Evolutionary conservation across 2,888 invertebrate species (phyloP), one percentile per base, ranked within the genome.

Genomic region (Dastarcus helophoroides): DNA sequence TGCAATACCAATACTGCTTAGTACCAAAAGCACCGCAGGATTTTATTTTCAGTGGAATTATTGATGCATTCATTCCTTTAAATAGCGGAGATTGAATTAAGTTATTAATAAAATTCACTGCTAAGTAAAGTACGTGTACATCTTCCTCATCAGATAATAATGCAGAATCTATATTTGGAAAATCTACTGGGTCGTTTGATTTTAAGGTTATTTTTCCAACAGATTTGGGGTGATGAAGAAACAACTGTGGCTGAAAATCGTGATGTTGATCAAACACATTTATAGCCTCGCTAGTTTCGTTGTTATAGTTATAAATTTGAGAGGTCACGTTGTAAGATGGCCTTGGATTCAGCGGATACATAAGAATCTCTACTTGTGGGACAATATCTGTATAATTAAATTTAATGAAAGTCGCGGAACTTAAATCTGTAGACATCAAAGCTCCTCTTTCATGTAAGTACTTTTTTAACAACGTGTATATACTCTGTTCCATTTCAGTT

Each of bases 21-120:
- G 54, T 73, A 45, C 85, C 84, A 2, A 72, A 56, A 7, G 7
- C 24, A 6, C 10, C n/a, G n/a, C n/a, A n/a, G n/a, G n/a, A n/a
- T n/a, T n/a, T n/a, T n/a, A n/a, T n/a, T n/a, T n/a, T n/a, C n/a
- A n/a, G n/a, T n/a, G n/a, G n/a, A n/a, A n/a, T n/a, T n/a, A n/a
- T n/a, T n/a, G n/a, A n/a, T n/a, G 64, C 54, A 2, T 55, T 48
- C 2, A 59, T 47, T 0, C 50, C 42, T 35, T 49, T 49, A 37
- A 71, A 64, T 0, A 58, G 38, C 14, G 50, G 26, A 0, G 71
- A 68, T 6, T 56, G 31, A 15, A 61, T 47, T 4, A 71, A 43
- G 28, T 53, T 54, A 6, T 54, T 42, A n/a, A 60, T 37, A 23
- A 60, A 60, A 26, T 58, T 61, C 19, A 19, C n/a, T 19, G n/a